These are phyloP conservation scores for Neolamprologus cancellatus DNA, from an alignment of 2,113 vertebrate genomes.

Conservation along the genomic window DNA sequence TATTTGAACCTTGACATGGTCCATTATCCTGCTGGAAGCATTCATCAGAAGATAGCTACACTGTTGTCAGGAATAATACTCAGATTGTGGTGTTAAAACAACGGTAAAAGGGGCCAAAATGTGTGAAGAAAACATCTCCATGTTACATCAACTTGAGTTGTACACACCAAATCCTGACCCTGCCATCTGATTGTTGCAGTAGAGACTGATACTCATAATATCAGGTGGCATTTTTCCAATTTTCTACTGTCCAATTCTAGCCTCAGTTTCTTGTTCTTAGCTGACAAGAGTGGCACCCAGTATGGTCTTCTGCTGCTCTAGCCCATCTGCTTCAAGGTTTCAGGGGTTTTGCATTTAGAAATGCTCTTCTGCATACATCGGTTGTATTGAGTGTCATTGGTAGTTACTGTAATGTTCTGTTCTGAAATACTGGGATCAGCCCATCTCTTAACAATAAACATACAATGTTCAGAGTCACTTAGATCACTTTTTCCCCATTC, in stretches of 20 bases:
- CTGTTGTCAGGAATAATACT: too few species aligned
- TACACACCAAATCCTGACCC: neutral
- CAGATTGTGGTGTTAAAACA: too few species aligned
- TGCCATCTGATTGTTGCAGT: neutral
- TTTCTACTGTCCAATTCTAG: neutral
- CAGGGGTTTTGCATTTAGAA: neutral
- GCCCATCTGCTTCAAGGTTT: neutral
- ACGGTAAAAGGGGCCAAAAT: too few species aligned
- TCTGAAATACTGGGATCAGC: neutral
- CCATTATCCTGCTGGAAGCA: too few species aligned
- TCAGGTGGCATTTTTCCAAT: neutral
- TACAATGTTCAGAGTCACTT: neutral
- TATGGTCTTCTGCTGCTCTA: neutral
- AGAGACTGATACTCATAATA: neutral
- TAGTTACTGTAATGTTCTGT: neutral
- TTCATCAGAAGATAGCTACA: too few species aligned
- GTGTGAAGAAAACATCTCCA: too few species aligned
- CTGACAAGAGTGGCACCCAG: neutral
- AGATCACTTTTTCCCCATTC: neutral
- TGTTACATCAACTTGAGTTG: neutral
- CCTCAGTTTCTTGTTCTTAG: neutral
- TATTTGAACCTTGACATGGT: too few species aligned
- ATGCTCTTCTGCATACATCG: neutral
- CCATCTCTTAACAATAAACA: neutral
- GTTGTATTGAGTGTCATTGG: neutral